phyloP scores from a whole-genome alignment of 2,113 vertebrate genomes.

The Campylomormyrus numenius region DNA sequence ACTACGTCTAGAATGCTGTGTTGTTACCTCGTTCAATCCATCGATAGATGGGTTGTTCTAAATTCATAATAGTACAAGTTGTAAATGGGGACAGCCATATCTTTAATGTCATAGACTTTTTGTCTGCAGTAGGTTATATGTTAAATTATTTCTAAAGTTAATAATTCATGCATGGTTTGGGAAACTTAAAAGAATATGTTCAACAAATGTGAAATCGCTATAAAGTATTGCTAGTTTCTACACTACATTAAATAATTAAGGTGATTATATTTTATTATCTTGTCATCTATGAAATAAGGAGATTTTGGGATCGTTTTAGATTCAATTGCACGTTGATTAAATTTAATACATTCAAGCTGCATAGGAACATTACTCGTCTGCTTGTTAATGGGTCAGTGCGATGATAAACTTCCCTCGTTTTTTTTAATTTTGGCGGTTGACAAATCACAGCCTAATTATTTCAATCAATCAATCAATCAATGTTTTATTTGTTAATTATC shows the following conservation, averaged over 20 bases:
- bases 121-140: background rate
- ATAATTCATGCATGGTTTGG: slow-evolving; percentile 11
- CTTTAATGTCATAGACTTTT: background rate
- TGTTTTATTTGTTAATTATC: background rate
- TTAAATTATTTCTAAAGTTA: slow-evolving; percentile 11
- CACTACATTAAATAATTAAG: slow-evolving; percentile 8
- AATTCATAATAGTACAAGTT: background rate
- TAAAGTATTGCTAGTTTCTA: slow-evolving; percentile 1
- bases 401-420: background rate
- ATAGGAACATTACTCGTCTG: background rate
- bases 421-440: background rate
- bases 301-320: background rate
- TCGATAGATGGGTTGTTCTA: background rate
- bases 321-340: background rate
- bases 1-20: background rate
- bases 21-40: background rate
- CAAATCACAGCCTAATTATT: background rate
- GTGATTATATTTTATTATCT: slow-evolving; percentile 8
- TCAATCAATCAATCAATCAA: background rate
- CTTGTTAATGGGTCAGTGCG: background rate
- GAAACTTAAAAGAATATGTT: slow-evolving; percentile 10
- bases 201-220: slow-evolving; percentile 11
- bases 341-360: background rate
- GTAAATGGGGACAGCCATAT: background rate
- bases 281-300: slow-evolving; percentile 5